These are phyloP conservation scores for Clarias magur DNA, from an alignment of 2,113 vertebrate species.

Conservation along the genomic window DNA sequence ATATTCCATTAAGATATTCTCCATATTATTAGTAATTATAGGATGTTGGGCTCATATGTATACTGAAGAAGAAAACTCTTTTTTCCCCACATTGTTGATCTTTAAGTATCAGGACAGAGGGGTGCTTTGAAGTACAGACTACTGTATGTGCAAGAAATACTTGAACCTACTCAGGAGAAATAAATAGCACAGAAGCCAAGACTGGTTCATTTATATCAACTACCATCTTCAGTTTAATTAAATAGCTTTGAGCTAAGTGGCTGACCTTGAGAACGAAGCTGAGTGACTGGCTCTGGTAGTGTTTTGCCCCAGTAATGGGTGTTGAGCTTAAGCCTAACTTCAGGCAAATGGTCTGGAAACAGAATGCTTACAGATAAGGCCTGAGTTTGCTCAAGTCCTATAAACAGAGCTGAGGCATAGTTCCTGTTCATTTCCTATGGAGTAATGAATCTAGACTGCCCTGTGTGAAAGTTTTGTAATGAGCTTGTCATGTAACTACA, in stretches of 20 bases:
- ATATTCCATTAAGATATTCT: neutral
- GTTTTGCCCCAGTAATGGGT: conserved; percentile 24
- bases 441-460: neutral
- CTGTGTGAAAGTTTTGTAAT: neutral
- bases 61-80: neutral
- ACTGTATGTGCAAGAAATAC: neutral
- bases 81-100: neutral
- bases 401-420: conserved; percentile 45
- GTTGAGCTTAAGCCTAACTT: conserved; percentile 39
- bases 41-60: conserved; percentile 7
- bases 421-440: conserved; percentile 40
- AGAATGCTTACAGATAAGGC: conserved; percentile 51
- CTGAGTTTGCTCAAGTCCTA: conserved; percentile 37
- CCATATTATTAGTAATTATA: neutral
- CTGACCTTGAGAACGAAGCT: conserved; percentile 8
- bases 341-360: conserved; percentile 53
- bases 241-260: conserved; percentile 12
- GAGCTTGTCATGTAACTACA: neutral
- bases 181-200: neutral
- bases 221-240: conserved; percentile 6
- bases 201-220: neutral
- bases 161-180: neutral
- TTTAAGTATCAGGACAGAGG: neutral
- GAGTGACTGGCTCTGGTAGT: conserved; percentile 13
- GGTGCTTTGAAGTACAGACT: neutral